Evolutionary conservation across 2,888 invertebrate genomes (phyloP).

Genomic region (Rhingia rostrata): DNA sequence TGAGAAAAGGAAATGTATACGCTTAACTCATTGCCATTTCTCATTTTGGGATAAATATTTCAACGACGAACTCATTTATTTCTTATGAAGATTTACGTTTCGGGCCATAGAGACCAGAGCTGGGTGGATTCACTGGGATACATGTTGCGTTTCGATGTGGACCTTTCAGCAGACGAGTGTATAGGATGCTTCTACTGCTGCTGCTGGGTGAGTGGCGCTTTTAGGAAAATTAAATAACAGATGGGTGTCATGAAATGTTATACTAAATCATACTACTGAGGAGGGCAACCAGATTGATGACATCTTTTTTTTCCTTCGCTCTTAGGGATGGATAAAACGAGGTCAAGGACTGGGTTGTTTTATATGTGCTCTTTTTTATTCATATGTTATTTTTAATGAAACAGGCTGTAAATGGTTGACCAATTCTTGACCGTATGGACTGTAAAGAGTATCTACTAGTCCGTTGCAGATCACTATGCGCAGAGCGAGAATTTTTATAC

Average conservation of each 20-base stretch:
- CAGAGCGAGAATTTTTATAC: too few relatives aligned
- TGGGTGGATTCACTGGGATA: slow-evolving; percentile 14
- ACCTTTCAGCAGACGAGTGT: not conserved
- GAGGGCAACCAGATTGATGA: slow-evolving; percentile 24
- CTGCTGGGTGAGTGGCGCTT: slow-evolving; percentile 29
- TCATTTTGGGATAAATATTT: slow-evolving; percentile 72
- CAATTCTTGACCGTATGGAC: too few relatives aligned
- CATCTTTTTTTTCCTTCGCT: slow-evolving; percentile 9
- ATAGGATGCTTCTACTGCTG: not conserved
- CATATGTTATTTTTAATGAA: not conserved
- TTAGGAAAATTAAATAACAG: slow-evolving; percentile 46
- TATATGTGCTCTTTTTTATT: not conserved
- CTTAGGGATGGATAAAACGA: not conserved
- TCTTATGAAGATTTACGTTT: slow-evolving; percentile 69
- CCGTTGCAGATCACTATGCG: too few relatives aligned
- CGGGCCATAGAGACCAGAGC: not conserved
- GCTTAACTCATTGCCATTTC: slow-evolving; percentile 69
- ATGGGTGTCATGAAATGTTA: slow-evolving; percentile 46
- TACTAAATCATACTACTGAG: slow-evolving; percentile 20
- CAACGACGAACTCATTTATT: slow-evolving; percentile 65
- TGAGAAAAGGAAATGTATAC: not conserved
- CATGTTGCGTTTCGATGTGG: slow-evolving; percentile 27
- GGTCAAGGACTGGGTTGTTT: not conserved
- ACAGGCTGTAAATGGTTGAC: too few relatives aligned
- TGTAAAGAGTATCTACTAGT: too few relatives aligned